These are phyloP conservation scores for Philaenus spumarius DNA, from an alignment of 1,140 invertebrate species.

Conservation along the genomic window DNA sequence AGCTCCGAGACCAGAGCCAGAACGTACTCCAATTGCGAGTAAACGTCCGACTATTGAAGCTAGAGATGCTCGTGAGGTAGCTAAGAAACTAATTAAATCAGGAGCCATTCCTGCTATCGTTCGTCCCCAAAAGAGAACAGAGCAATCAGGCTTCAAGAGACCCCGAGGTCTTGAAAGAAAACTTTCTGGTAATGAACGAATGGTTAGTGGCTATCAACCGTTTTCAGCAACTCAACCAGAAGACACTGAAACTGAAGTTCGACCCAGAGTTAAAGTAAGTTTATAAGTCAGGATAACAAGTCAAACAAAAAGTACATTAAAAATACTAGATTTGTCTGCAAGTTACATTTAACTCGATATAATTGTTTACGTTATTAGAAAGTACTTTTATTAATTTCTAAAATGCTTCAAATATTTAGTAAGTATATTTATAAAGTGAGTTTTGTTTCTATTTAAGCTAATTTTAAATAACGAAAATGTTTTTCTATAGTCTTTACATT, in stretches of 20 bases:
- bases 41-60: conserved; percentile 65
- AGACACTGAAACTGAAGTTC: conserved; percentile 45
- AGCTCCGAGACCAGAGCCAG: conserved; percentile 80
- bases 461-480: too few species aligned
- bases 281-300: too few species aligned
- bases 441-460: too few species aligned
- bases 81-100: conserved; percentile 89
- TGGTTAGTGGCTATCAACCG: conserved; percentile 79
- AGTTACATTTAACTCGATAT: too few species aligned
- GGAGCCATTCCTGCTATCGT: conserved; percentile 82
- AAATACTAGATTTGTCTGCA: too few species aligned
- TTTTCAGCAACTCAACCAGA: conserved; percentile 75
- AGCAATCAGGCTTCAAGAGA: conserved; percentile 59
- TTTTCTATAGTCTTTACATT: too few species aligned
- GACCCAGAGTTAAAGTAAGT: conserved; percentile 28
- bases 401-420: too few species aligned
- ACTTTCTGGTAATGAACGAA: conserved; percentile 48
- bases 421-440: too few species aligned
- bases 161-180: conserved; percentile 53
- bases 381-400: too few species aligned
- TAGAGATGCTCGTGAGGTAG: conserved; percentile 88
- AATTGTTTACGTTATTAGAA: too few species aligned
- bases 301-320: too few species aligned
- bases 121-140: conserved; percentile 65
- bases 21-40: conserved; percentile 57